Percentiles rank a stretch among this genome's conserved stretches.
phyloP scores from a whole-genome alignment of 2,113 vertebrate genomes.

The Crotalus viridis region DNA sequence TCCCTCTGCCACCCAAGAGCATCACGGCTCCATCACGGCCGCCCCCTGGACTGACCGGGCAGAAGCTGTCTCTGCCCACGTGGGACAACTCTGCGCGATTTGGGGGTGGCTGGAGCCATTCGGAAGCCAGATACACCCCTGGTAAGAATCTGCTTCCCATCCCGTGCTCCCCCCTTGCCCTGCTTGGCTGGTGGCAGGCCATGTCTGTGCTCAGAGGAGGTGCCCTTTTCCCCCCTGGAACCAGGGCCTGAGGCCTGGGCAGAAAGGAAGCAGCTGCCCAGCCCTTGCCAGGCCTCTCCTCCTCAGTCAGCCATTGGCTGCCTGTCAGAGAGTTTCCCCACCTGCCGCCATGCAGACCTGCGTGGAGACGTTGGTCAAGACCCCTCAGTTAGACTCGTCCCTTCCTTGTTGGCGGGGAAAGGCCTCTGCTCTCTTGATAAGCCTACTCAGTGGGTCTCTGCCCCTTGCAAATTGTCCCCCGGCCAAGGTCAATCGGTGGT shows the following conservation, averaged over 20 bases:
- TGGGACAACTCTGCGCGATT: slow-evolving; percentile 91
- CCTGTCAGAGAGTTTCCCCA: not conserved
- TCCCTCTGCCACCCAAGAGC: slow-evolving; percentile 94
- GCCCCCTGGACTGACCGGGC: slow-evolving; percentile 93
- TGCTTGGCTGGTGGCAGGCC: not conserved
- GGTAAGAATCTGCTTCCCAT: slow-evolving; percentile 70
- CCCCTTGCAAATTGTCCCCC: not conserved
- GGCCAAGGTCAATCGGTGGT: not conserved
- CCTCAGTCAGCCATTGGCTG: not conserved
- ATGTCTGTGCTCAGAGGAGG: not conserved
- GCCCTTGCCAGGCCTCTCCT: not conserved
- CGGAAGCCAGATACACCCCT: slow-evolving; percentile 94
- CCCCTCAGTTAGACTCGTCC: not conserved
- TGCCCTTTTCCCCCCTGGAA: not conserved
- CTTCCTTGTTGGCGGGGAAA: not conserved
- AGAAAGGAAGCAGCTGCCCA: not conserved
- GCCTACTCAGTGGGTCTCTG: not conserved
- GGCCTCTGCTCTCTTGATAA: not conserved
- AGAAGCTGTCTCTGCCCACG: slow-evolving; percentile 87
- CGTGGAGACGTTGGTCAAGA: not conserved
- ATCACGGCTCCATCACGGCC: slow-evolving; percentile 95
- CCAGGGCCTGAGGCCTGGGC: not conserved
- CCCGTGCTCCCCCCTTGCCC: not conserved
- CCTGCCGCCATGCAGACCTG: not conserved
- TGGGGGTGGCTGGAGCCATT: slow-evolving; percentile 85